Percentiles rank a stretch among this genome's conserved stretches.
Evolutionary conservation across 2,888 invertebrate genomes (phyloP).

Genomic region (Cerceris ruficornis): DNA sequence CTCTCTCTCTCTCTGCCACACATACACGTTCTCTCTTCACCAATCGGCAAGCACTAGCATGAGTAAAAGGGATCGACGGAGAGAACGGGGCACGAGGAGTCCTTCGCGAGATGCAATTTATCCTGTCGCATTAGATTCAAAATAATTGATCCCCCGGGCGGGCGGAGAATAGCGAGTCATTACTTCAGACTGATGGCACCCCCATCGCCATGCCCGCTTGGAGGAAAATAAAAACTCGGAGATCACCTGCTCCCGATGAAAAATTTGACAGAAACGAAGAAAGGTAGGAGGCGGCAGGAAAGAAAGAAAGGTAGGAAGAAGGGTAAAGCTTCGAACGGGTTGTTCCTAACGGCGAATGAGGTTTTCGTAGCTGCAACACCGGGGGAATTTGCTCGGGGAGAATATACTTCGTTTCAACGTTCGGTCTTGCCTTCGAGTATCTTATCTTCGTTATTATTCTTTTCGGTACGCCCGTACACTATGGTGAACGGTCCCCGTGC

Average conservation of each 20-base stretch:
- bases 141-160: conserved; percentile 77
- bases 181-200: conserved; percentile 69
- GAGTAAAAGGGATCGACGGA: conserved; percentile 4
- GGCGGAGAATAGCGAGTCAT: conserved; percentile 72
- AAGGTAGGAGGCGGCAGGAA: conserved; percentile 10
- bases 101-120: conserved; percentile 69
- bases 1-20: conserved; percentile 13
- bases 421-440: conserved; percentile 19
- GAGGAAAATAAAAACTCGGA: conserved; percentile 67
- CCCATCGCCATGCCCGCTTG: conserved; percentile 43
- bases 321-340: conserved; percentile 26
- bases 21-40: background rate
- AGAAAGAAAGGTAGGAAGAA: background rate
- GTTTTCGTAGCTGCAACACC: conserved; percentile 42
- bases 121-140: conserved; percentile 74
- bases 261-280: conserved; percentile 61
- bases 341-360: conserved; percentile 48
- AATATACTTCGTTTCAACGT: conserved; percentile 28
- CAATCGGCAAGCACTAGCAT: background rate
- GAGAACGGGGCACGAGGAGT: conserved; percentile 24
- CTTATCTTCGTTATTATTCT: conserved; percentile 27
- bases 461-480: background rate
- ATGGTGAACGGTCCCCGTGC: no score
- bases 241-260: conserved; percentile 68
- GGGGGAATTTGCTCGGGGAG: conserved; percentile 38